These are phyloP conservation scores for Myripristis jacobus DNA, from an alignment of 2,797 vertebrate species.

Conservation along the genomic window DNA sequence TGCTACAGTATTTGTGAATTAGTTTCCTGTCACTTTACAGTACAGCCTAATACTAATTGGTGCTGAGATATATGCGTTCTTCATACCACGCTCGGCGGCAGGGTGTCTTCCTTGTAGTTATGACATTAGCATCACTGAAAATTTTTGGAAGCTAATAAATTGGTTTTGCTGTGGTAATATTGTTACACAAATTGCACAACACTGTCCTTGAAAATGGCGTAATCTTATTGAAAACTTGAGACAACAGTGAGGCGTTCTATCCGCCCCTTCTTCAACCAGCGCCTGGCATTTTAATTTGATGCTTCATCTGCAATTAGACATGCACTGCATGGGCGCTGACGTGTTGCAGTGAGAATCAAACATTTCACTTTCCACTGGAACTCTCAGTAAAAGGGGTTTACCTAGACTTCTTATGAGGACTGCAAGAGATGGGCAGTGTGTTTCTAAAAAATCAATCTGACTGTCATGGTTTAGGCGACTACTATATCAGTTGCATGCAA, in stretches of 20 bases:
- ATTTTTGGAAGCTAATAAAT: conserved; percentile 76
- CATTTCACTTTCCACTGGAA: conserved; percentile 67
- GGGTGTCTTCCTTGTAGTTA: conserved; percentile 60
- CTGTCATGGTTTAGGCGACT: conserved; percentile 57
- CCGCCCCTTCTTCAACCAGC: conserved; percentile 55
- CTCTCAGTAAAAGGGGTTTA: conserved; percentile 29
- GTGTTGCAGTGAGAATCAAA: conserved; percentile 73
- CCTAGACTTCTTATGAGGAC: conserved; percentile 57
- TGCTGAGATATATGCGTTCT: conserved; percentile 77
- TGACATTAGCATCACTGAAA: conserved; percentile 74
- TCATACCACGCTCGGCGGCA: conserved; percentile 79
- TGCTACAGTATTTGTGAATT: conserved; percentile 80
- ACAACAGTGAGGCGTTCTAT: conserved; percentile 51
- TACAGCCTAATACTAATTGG: conserved; percentile 80
- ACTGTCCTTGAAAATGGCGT: conserved; percentile 71
- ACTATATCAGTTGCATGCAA: conserved; percentile 33
- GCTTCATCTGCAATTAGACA: conserved; percentile 80
- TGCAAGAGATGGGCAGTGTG: conserved; percentile 60
- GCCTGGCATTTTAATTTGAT: conserved; percentile 79
- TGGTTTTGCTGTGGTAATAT: conserved; percentile 72
- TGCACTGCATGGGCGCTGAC: conserved; percentile 69
- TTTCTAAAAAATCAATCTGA: conserved; percentile 65
- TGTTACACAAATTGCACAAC: conserved; percentile 71
- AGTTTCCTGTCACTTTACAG: conserved; percentile 80
- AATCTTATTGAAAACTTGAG: conserved; percentile 72